These are phyloP conservation scores for Nymphalis io DNA, from an alignment of 1,140 invertebrate genomes.

Conservation along the genomic window DNA sequence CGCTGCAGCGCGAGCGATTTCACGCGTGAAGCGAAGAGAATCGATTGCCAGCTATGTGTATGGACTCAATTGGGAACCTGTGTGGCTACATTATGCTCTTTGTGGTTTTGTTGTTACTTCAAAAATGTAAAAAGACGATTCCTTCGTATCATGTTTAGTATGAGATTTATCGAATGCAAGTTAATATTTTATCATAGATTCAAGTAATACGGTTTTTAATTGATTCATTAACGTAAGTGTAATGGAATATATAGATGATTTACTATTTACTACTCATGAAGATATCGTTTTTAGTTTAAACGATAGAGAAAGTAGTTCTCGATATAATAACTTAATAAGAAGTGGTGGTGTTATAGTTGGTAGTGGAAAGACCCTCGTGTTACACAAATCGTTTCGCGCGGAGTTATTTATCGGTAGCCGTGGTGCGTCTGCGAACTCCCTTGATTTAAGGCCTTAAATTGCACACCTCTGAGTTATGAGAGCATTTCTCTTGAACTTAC, in stretches of 20 bases:
- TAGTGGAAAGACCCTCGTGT: constrained; percentile 43
- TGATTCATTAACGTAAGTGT: no score
- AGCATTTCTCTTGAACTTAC: constrained; percentile 44
- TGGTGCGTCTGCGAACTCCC: constrained; percentile 44
- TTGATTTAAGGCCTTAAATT: constrained; percentile 77
- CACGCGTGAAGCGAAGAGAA: constrained; percentile 70
- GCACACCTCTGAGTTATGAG: constrained; percentile 54
- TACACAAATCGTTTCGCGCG: constrained; percentile 66
- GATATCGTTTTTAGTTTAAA: not conserved
- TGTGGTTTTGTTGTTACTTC: not conserved
- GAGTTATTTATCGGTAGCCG: constrained; percentile 76
- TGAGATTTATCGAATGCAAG: not conserved
- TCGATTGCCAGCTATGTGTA: constrained; percentile 63
- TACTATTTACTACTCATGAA: no score
- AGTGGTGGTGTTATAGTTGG: constrained; percentile 9
- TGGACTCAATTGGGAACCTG: constrained; percentile 45
- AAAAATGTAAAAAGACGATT: not conserved
- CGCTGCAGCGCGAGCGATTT: constrained; percentile 62
- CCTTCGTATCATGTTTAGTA: not conserved
- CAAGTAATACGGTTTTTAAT: no score
- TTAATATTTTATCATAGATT: not conserved
- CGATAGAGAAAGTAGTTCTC: not conserved
- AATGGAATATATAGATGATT: no score
- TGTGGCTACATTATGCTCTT: constrained; percentile 23
- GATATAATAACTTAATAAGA: constrained; percentile 43